A percentile compares a stretch with the other conserved stretches of the same genome.
These are phyloP conservation scores for Bubalus kerabau DNA, from an alignment of 2,113 vertebrate genomes.

Conservation along the genomic window DNA sequence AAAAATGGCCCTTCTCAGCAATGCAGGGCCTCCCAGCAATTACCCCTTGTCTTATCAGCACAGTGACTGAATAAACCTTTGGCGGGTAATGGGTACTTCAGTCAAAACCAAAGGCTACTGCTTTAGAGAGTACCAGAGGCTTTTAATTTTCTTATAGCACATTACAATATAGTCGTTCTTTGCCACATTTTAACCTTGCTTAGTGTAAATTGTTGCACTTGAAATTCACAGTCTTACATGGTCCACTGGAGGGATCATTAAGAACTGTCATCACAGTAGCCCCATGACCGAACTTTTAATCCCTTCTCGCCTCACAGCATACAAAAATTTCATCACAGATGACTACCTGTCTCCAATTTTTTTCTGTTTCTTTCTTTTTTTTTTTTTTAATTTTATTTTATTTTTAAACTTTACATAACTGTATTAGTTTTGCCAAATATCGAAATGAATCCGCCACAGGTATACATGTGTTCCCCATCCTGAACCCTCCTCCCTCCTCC, in stretches of 20 bases:
- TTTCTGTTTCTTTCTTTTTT: background rate
- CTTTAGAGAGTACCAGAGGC: slow-evolving; percentile 72
- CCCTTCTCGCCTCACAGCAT: background rate
- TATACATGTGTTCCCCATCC: no score
- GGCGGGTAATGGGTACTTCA: slow-evolving; percentile 71
- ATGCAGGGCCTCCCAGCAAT: slow-evolving; percentile 62
- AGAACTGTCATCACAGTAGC: slow-evolving; percentile 56
- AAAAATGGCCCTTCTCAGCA: slow-evolving; percentile 32
- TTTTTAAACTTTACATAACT: no score
- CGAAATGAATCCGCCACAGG: no score
- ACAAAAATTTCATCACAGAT: slow-evolving; percentile 70
- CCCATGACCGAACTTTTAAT: background rate
- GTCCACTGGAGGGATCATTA: slow-evolving; percentile 75
- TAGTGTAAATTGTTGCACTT: slow-evolving; percentile 78
- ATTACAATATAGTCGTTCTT: slow-evolving; percentile 79
- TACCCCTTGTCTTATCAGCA: slow-evolving; percentile 61
- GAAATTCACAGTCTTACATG: slow-evolving; percentile 75
- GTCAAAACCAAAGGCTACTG: slow-evolving; percentile 71
- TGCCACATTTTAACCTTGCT: slow-evolving; percentile 82
- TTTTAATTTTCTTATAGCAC: slow-evolving; percentile 79
- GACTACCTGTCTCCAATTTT: slow-evolving; percentile 54
- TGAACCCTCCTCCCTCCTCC: no score
- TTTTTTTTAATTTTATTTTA: no score
- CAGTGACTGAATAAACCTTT: slow-evolving; percentile 72
- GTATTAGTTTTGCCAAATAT: no score